These are phyloP conservation scores for Podarcis cretensis DNA, from an alignment of 2,113 vertebrate genomes.

Conservation along the genomic window DNA sequence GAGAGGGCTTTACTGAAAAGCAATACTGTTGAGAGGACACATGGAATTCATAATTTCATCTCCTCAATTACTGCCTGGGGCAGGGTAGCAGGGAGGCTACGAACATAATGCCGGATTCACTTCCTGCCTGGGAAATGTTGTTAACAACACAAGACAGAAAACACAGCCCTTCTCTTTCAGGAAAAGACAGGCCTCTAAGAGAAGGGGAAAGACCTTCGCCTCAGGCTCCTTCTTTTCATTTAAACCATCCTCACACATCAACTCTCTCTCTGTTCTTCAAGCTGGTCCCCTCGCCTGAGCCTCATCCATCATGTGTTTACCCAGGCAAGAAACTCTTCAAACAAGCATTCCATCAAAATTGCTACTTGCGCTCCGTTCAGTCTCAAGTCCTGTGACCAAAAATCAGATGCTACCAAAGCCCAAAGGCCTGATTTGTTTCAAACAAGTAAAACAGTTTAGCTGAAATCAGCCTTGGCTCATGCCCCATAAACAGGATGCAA, in stretches of 20 bases:
- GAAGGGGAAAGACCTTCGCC: neutral
- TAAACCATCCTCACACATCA: conserved; percentile 2
- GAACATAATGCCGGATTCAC: conserved; percentile 48
- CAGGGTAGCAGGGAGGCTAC: conserved; percentile 21
- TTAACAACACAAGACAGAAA: conserved; percentile 19
- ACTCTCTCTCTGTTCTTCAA: neutral
- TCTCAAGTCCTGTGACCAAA: conserved; percentile 27
- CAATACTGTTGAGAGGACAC: rapidly evolving
- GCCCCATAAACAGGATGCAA: conserved; percentile 38
- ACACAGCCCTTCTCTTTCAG: conserved; percentile 40
- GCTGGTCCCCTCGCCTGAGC: neutral
- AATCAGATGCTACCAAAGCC: conserved; percentile 36
- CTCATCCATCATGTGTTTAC: conserved; percentile 24
- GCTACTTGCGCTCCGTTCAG: conserved; percentile 1
- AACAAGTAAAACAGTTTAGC: neutral
- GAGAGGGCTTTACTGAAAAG: neutral
- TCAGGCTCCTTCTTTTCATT: conserved; percentile 25
- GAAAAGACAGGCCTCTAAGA: neutral
- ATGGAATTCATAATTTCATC: neutral
- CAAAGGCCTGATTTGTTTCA: conserved; percentile 46
- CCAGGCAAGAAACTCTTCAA: conserved; percentile 28
- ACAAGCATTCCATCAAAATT: neutral
- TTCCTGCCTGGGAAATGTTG: conserved; percentile 49
- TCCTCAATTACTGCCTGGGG: neutral
- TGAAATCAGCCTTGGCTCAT: neutral